Base-by-base conservation (phyloP, 2,888 invertebrate species). In the Argyra leucocephala region DNA sequence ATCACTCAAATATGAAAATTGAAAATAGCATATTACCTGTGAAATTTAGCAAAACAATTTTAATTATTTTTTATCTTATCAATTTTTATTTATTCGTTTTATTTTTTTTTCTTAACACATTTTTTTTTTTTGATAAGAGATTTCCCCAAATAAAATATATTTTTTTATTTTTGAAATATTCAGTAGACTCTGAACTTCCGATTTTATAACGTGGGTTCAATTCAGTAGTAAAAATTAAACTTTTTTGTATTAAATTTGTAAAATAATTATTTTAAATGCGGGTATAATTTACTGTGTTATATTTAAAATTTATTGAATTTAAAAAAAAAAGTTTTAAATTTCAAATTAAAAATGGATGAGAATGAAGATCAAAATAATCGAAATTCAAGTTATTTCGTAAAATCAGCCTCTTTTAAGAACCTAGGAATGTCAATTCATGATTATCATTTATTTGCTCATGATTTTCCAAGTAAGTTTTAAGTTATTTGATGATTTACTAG, bases 401-500 rank as follows among this genome's bases (percentile, higher is more conserved):
- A 48, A 48, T 48, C 48, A n/a, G 2, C 48, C 5, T 48, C 48
- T 18, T 18, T 48, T 2, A 4, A 18, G 18, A 48, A 48, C 48
- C 48, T 48, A n/a, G 48, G 48, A 18, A 18, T 48, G 6, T 48
- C 48, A 48, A 48, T 48, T 18, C 48, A 48, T n/a, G 48, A 48
- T 48, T 48, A 48, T 48, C 48, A 18, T 22, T 18, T 36, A 37
- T 62, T 62, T 37, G 62, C 22, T 62, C 22, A 22, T 48, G 18
- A 48, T 64, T 23, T 59, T 3, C 2, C 15, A 18, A 48, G 48
- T 48, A 48, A 48, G 48, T 48, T 31, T n/a, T n/a, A n/a, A n/a
- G n/a, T n/a, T n/a, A n/a, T n/a, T n/a, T n/a, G n/a, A n/a, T n/a
- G n/a, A n/a, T n/a, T n/a, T n/a, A n/a, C n/a, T n/a, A n/a, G n/a